phyloP scores from a whole-genome alignment of 1,140 invertebrate species.

The Aplysia californica region DNA sequence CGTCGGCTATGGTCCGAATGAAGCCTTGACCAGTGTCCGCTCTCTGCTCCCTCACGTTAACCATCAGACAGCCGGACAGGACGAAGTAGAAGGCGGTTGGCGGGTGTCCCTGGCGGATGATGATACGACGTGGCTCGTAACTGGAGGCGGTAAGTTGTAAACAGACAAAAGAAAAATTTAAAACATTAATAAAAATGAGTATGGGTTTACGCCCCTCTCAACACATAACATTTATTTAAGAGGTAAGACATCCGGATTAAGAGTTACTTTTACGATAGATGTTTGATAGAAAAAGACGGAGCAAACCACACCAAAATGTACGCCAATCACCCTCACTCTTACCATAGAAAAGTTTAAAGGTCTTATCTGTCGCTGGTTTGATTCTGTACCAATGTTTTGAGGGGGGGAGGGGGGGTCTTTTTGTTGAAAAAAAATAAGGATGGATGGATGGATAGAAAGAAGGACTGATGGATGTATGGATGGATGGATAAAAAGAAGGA shows the following conservation, averaged over 20 bases:
- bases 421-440: no score
- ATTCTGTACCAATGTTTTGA: no score
- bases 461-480: no score
- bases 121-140: conserved; percentile 49
- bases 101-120: conserved; percentile 54
- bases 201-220: not conserved
- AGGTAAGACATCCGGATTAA: not conserved
- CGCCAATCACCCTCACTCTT: not conserved
- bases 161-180: no score
- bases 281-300: not conserved
- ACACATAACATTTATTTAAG: not conserved
- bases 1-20: conserved; percentile 44
- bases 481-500: no score
- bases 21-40: conserved; percentile 45
- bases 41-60: conserved; percentile 46
- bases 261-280: not conserved
- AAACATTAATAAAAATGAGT: not conserved
- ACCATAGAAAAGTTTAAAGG: no score
- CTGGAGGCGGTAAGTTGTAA: conserved; percentile 30
- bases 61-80: conserved; percentile 50
- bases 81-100: conserved; percentile 55
- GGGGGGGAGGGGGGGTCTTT: no score
- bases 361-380: no score
- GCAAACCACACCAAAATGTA: not conserved
- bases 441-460: no score